Conservation (phyloP, 2,113 vertebrate species). For the Lepus europaeus region DNA sequence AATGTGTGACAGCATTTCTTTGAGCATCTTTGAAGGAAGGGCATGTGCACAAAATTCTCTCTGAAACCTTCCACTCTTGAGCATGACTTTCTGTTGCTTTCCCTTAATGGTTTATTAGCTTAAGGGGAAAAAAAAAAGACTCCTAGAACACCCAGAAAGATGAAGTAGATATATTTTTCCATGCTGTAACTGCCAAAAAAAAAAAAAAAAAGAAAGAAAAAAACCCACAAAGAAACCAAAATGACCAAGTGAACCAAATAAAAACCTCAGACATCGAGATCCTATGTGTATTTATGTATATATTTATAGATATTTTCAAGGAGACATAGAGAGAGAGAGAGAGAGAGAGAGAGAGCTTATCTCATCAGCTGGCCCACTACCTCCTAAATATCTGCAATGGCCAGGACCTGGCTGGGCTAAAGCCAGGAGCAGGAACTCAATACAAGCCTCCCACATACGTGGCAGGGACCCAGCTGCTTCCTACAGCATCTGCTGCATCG, state of each 20-base stretch:
- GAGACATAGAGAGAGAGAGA: no score
- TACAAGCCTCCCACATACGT: no score
- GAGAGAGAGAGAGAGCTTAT: no score
- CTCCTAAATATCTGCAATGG: no score
- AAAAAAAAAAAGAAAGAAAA: neutral
- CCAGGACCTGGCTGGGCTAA: no score
- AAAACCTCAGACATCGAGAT: neutral
- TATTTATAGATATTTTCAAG: no score
- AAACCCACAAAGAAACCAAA: no score
- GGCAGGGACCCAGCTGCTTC: no score
- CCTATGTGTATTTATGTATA: neutral
- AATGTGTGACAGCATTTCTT: neutral
- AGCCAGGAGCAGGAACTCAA: no score
- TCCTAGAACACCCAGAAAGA: neutral
- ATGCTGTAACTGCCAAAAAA: neutral
- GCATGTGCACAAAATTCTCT: neutral
- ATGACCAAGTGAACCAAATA: no score
- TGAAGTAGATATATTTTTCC: neutral
- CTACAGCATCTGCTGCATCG: no score
- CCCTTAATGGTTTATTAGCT: neutral
- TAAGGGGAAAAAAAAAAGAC: neutral
- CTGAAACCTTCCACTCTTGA: neutral
- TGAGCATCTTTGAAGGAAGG: neutral
- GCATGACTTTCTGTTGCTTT: neutral
- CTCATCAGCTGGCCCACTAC: no score